Evolutionary conservation across 2,888 invertebrate species (phyloP).

Genomic region (Diadegma fenestrale): DNA sequence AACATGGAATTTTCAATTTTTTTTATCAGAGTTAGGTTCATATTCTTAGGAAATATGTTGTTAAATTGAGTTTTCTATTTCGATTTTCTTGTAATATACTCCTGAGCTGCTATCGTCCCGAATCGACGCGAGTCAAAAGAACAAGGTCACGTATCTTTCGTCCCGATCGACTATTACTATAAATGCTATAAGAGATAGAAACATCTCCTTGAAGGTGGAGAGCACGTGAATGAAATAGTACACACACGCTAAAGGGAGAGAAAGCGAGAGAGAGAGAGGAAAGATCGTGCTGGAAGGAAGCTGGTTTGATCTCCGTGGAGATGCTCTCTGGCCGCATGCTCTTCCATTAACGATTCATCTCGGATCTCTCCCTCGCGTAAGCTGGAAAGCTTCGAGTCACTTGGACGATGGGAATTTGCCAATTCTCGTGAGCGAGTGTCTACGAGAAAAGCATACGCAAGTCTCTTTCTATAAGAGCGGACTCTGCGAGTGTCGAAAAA

Average conservation of each 20-base stretch:
- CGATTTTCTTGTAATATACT: neutral
- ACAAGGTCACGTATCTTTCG: slow-evolving; percentile 35
- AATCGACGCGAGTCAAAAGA: slow-evolving; percentile 14
- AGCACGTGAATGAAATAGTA: slow-evolving; percentile 18
- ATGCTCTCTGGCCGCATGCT: slow-evolving; percentile 15
- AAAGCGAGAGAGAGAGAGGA: slow-evolving; percentile 15
- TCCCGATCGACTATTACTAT: slow-evolving; percentile 39
- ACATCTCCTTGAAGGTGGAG: slow-evolving; percentile 9
- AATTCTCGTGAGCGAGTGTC: slow-evolving; percentile 57
- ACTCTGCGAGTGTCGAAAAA: neutral
- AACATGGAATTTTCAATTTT: too few species aligned
- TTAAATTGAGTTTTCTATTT: neutral
- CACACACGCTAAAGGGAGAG: neutral
- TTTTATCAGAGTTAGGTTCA: too few species aligned
- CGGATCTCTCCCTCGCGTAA: slow-evolving; percentile 59
- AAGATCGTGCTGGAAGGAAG: slow-evolving; percentile 24
- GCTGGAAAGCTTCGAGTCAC: slow-evolving; percentile 44
- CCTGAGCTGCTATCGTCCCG: neutral
- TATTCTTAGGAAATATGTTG: too few species aligned
- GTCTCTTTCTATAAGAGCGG: neutral
- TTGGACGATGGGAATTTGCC: slow-evolving; percentile 56
- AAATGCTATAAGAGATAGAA: slow-evolving; percentile 32
- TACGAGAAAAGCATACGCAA: neutral
- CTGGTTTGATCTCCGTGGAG: slow-evolving; percentile 25
- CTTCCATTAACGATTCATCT: slow-evolving; percentile 65